Base-by-base conservation (phyloP, 1,140 invertebrate species). In the Neomicropteryx cornuta region DNA sequence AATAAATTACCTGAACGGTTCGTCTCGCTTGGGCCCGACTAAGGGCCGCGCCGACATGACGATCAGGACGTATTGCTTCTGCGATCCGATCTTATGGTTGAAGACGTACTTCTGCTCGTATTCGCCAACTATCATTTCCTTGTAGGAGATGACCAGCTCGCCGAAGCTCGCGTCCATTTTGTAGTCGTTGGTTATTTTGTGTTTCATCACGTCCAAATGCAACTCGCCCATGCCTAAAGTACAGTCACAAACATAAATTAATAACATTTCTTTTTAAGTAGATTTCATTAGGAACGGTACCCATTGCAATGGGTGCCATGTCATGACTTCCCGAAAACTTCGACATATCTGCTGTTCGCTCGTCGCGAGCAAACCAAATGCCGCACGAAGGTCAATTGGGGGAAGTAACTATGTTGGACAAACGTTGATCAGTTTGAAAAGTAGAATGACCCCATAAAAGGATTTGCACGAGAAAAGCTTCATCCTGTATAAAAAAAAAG, bases 141-240 rank as follows among this genome's bases (percentile, higher is more conserved):
- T 80, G 51, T 97, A 97, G 3, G 93, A 82, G 36, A 99, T 92
- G 69, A 94, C 89, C n/a, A 97, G 58, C 0, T 84, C 77, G 1
- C 96, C 95, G n/a, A 98, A 58, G 46, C 94, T 85, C 2, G 79
- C 90, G 23, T 98, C 85, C 34, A 98, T 78, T 58, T 88, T 89
- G 60, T 90, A 97, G 49, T 99, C 93, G 34, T 73, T 78, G 33
- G 72, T 59, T 18, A 97, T 80, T 36, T 91, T 68, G 47, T 94
- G 85, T 50, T 86, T 86, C 22, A 98, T 85, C 31, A 98, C 85
- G 50, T 98, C 93, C 39, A 99, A 69, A 62, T 99, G 95, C 3
- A 99, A 68, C 66, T 99, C 93, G 5, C 96, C 96, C 94, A 98
- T 98, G 13, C 88, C 82, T 73, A 41, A 29, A 46, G 49, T 40